phyloP scores from a whole-genome alignment of 2,113 vertebrate genomes.

The Setophaga coronata region DNA sequence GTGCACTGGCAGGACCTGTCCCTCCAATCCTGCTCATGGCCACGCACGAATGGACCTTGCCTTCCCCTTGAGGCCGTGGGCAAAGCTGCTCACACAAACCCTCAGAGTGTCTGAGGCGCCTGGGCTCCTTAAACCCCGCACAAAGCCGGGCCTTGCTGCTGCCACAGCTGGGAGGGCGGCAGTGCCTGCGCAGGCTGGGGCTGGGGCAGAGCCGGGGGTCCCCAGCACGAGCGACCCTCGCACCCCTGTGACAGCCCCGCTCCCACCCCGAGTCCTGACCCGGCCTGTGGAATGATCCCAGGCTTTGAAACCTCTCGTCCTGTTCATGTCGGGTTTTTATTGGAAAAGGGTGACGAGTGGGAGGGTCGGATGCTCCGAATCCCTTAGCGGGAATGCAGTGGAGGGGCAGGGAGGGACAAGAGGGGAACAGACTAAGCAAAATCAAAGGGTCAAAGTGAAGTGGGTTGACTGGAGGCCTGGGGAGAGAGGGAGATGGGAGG shows the following conservation, averaged over 20 bases:
- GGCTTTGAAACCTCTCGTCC: background rate
- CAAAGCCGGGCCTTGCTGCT: background rate
- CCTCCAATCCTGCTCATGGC: background rate
- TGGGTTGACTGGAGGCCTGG: background rate
- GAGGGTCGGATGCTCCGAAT: background rate
- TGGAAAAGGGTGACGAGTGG: background rate
- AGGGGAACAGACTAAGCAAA: background rate
- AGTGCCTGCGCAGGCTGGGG: background rate
- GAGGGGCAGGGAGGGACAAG: background rate
- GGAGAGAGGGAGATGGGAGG: background rate
- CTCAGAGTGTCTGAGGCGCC: background rate
- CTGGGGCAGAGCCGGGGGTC: background rate
- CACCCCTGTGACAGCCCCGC: background rate
- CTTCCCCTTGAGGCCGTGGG: background rate
- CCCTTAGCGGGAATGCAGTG: background rate
- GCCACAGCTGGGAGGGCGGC: background rate
- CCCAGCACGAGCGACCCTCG: fast-evolving
- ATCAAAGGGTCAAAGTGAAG: background rate
- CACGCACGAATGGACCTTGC: background rate
- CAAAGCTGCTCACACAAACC: background rate
- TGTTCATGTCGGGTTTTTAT: background rate
- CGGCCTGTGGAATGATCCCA: fast-evolving
- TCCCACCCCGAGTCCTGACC: fast-evolving
- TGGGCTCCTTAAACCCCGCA: fast-evolving
- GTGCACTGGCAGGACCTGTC: background rate